Conservation (phyloP, 2,113 vertebrate genomes). For the Diphyllodes magnificus region DNA sequence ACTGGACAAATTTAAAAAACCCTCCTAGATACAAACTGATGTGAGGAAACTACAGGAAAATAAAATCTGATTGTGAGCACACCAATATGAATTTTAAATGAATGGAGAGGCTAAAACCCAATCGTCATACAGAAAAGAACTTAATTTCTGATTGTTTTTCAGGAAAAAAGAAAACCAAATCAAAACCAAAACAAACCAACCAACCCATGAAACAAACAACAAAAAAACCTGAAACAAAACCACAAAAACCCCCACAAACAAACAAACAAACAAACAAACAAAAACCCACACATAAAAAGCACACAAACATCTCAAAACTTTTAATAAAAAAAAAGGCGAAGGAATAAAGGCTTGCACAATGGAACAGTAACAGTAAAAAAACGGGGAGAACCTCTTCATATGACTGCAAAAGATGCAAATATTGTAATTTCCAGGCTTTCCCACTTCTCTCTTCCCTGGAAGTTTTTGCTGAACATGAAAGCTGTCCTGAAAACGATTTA, state of each 20-base stretch:
- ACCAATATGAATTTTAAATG: not conserved
- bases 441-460: not conserved
- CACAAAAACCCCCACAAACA: not conserved
- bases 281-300: not conserved
- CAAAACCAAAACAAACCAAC: not conserved
- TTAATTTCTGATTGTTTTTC: not conserved
- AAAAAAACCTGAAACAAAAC: fast-evolving
- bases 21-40: not conserved
- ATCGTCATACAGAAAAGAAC: not conserved
- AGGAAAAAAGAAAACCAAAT: not conserved
- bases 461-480: not conserved
- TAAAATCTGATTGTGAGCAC: not conserved
- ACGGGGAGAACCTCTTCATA: not conserved
- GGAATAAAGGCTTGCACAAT: not conserved
- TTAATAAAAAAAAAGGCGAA: not conserved
- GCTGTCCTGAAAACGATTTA: not conserved
- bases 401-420: not conserved
- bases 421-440: not conserved
- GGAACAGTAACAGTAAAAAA: not conserved
- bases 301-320: not conserved
- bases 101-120: not conserved
- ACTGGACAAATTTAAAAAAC: not conserved
- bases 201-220: not conserved
- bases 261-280: not conserved
- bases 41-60: not conserved